Evolutionary conservation across 35 echinoderm and acorn worm genomes (phyloP), one percentile per base, ranked within the genome.

Genomic region (Holothuria glaberrima): DNA sequence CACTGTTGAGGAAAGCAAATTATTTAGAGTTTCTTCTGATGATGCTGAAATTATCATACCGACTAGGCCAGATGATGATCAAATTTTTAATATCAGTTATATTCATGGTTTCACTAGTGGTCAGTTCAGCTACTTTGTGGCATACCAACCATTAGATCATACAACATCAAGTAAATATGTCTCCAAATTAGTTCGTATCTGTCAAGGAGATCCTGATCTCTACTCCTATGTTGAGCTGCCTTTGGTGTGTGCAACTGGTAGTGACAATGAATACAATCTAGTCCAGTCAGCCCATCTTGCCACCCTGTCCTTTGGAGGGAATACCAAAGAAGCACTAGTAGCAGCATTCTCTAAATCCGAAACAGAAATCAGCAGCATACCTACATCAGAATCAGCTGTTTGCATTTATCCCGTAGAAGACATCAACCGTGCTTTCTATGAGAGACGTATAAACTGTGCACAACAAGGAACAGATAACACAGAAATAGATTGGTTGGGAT

Each of bases 301-400:
- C 58, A 38, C 59, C 48, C 62, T 86, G 31, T 63, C 83, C 14
- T 18, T 86, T 32, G 63, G 65, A 24, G 62, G 59, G 21, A 59
- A 34, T 24, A 3, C 35, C 17, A 56, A 86, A 26, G 83, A 86
- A 22, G 33, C 64, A 7, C 63, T 86, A 10, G 83, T 86, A 0
- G 83, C 62, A 17, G 32, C 83, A 86, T 86, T 86, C 35, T 63
- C 83, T 38, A 86, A 44, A 32, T 67, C 83, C 22, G 83, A 86
- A 12, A 35, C 30, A 66, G 24, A 64, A 22, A 86, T 59, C 60
- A 86, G 59, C 33, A 2, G 5, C 30, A 45, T 4, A 36, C 83
- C 83, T 56, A 33, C 83, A 63, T 17, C 62, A 36, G 83, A 86
- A 46, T 86, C 62, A 46, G 83, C 83, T 38, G 48, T 86, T 59